Evolutionary conservation across 2,888 invertebrate genomes (phyloP), one percentile per base, ranked within the genome.

Genomic region (Tyria jacobaeae): DNA sequence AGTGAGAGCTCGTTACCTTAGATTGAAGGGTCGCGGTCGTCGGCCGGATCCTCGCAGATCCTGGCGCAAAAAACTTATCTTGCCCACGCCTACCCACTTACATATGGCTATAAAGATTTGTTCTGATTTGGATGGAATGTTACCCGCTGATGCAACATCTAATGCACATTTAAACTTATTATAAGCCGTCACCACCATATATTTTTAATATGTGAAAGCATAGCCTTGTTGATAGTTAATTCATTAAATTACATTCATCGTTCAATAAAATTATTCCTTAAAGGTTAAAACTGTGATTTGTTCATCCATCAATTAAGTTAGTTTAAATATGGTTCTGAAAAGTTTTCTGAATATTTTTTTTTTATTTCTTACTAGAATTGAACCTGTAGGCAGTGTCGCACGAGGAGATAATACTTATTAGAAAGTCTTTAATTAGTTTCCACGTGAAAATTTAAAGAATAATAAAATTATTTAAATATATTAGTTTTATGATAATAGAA

Each of bases 21-120:
- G 89, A 91, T 89, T 92, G 92, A 91, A 91, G 89, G 83, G 79
- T 83, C 83, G 86, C 90, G 91, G 91, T 92, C 91, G 88, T 82
- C 84, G 92, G 82, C 87, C 86, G 80, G 78, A 79, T 81, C 83
- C 82, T 79, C 76, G 81, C 82, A 74, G 84, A 83, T 86, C 84
- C 82, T 79, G 78, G 77, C 72, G 76, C 75, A 79, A 82, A 80
- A 80, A 82, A 78, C 68, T 58, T 67, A 64, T 69, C 73, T 75
- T 65, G 60, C 65, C 53, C 66, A 70, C 70, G 68, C 71, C 73
- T 75, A 54, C 54, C 63, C 65, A 66, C 71, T 64, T 73, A 70
- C 58, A 60, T 61, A 37, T 37, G 52, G 63, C 66, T 70, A 68
- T 57, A 60, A 54, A 57, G 52, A 57, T 60, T 68, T 54, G 62